phyloP scores from a whole-genome alignment of 2,888 invertebrate species.

The Gasteruption jaculator region DNA sequence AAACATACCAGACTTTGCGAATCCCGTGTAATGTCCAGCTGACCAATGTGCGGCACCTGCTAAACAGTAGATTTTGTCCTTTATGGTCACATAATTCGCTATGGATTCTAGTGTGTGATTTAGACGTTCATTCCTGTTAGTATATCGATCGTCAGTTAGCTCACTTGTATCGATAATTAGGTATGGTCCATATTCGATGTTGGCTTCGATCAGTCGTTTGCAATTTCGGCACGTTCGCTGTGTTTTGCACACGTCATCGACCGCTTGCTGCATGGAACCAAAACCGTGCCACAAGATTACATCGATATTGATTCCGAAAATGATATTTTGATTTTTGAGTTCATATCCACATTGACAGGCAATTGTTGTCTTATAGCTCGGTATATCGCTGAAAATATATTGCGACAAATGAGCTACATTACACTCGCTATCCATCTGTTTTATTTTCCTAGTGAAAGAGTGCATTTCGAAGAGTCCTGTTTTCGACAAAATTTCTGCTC shows the following conservation, averaged over 20 bases:
- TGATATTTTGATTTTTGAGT: slow-evolving; percentile 5
- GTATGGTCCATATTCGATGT: slow-evolving; percentile 17
- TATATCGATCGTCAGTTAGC: slow-evolving; percentile 14
- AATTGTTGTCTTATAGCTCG: slow-evolving; percentile 7
- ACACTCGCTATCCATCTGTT: slow-evolving; percentile 15
- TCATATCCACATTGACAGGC: slow-evolving; percentile 12
- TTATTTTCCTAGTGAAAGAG: slow-evolving; percentile 10
- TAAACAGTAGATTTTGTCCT: slow-evolving; percentile 8
- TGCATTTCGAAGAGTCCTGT: slow-evolving; percentile 6
- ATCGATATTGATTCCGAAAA: slow-evolving; percentile 12
- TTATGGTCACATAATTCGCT: slow-evolving; percentile 5
- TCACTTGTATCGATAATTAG: slow-evolving; percentile 14
- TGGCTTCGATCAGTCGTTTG: slow-evolving; percentile 4
- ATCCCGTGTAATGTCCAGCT: slow-evolving; percentile 13
- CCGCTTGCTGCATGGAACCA: slow-evolving; percentile 17
- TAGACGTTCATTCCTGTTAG: slow-evolving; percentile 5
- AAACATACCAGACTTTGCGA: slow-evolving; percentile 7
- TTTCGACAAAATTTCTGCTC: slow-evolving; percentile 13
- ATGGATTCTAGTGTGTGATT: slow-evolving; percentile 15
- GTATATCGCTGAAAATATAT: slow-evolving; percentile 12
- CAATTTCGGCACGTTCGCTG: slow-evolving; percentile 16
- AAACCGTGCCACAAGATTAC: slow-evolving; percentile 14
- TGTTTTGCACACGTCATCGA: slow-evolving; percentile 10
- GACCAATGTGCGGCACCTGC: slow-evolving; percentile 8
- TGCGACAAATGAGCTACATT: slow-evolving; percentile 19